Evolutionary conservation across 1,140 invertebrate species (phyloP), one percentile per base, ranked within the genome.

Genomic region (Hylyphantes graminicola): DNA sequence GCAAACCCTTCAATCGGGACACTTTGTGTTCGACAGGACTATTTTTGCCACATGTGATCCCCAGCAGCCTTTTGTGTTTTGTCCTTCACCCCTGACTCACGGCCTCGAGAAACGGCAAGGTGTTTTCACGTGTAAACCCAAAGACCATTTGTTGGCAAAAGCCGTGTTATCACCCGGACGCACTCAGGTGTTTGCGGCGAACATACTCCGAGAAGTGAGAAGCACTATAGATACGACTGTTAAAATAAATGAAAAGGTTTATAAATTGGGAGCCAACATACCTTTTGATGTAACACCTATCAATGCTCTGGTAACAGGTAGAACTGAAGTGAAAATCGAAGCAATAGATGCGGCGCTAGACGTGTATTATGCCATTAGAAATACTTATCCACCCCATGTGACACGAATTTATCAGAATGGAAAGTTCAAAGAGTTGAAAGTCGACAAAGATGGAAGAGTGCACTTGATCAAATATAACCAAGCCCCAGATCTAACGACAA

Each of bases 1-100:
- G 0, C 19, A 51, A 17, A 12, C 50, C 2, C 2, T 76, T 48
- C 57, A 76, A 7, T 17, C 74, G 55, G 74, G 74, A n/a, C 21
- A 76, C 63, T 76, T 76, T 21, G 6, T 76, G 0, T 51, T 76
- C 12, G 74, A 76, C 19, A 2, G 0, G 15, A 63, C 48, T 6
- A 51, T 76, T 0, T 76, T 50, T 17, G 59, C 59, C 0, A 76
- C 74, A 13, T 76, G 74, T 8, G 74, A 76, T 11, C 6, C 17
- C 0, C 9, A 2, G 0, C 74, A 76, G 63, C 59, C 74, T 2
- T 64, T 76, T 51, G 74, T 76, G 7, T 76, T 76, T 76, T 76
- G 74, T 76, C 74, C 74, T 0, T 76, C 74, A 0, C 10, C 74
- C 9, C 10, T n/a, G 1, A 76, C 74, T 2, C 7, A 48, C 50